Evolutionary conservation across 2,113 vertebrate species (phyloP).

Genomic region (Grammomys dolichurus): DNA sequence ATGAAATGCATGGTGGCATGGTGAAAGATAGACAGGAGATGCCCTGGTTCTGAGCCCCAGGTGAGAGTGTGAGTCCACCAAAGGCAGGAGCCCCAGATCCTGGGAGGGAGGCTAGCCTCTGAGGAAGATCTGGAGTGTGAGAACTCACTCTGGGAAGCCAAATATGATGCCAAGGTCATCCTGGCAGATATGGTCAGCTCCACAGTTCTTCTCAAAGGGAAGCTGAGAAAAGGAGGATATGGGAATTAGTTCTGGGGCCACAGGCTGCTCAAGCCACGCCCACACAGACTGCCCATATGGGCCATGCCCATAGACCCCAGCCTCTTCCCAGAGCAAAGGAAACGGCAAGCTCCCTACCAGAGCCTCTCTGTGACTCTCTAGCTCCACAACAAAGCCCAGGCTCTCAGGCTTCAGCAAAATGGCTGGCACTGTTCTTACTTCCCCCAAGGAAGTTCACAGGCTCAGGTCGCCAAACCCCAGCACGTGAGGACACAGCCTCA

Average conservation of each 20-base stretch:
- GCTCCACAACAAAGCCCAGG: background rate
- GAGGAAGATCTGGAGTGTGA: background rate
- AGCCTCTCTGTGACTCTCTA: background rate
- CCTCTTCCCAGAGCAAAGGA: background rate
- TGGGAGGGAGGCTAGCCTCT: background rate
- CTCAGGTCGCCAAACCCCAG: background rate
- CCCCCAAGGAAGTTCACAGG: background rate
- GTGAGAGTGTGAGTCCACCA: background rate
- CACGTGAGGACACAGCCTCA: background rate
- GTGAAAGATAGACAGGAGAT: background rate
- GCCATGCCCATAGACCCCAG: background rate
- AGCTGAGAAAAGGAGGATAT: constrained; percentile 82
- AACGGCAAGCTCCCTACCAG: too few relatives aligned
- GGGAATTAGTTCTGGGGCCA: background rate
- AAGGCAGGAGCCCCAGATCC: background rate
- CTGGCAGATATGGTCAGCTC: constrained; percentile 86
- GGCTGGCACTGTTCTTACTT: background rate
- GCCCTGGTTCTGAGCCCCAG: background rate
- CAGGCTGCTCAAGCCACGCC: background rate
- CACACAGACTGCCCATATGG: background rate
- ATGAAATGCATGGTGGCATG: background rate
- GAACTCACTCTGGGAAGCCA: constrained; percentile 87
- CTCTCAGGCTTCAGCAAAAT: background rate
- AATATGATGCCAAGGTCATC: constrained; percentile 90
- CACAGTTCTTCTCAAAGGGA: constrained; percentile 92